Conservation (phyloP, 1,140 invertebrate genomes). For the Periplaneta americana region DNA sequence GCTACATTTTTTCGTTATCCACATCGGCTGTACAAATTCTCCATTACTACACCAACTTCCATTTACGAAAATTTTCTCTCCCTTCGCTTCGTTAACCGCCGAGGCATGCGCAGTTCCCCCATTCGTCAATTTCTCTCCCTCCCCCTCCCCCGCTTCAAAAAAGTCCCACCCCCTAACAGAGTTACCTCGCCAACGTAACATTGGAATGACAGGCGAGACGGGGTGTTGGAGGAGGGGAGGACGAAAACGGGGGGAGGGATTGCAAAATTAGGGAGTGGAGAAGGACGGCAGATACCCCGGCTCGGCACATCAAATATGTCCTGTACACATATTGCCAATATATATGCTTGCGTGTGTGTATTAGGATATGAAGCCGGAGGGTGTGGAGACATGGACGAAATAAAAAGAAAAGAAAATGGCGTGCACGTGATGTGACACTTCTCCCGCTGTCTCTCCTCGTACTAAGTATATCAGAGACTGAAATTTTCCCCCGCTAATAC, state of each 20-base stretch:
- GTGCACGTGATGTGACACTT: not conserved
- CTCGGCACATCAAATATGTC: not conserved
- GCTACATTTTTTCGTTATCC: not conserved
- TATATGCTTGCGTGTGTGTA: too few species aligned
- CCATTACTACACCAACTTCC: not conserved
- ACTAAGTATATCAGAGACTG: not conserved
- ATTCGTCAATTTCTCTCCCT: not conserved
- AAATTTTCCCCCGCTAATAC: too few species aligned
- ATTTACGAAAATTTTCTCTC: not conserved
- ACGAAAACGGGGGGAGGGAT: too few species aligned
- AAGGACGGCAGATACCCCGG: not conserved
- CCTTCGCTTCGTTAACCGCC: not conserved
- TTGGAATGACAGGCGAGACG: not conserved
- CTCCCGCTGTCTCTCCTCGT: not conserved
- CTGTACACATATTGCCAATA: not conserved
- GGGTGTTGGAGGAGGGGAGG: not conserved
- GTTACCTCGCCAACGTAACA: not conserved
- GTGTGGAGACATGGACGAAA: not conserved
- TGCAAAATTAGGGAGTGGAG: not conserved
- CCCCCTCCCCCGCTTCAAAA: not conserved
- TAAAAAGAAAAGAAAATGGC: not conserved
- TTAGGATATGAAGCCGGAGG: too few species aligned
- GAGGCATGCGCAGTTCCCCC: not conserved
- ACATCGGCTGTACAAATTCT: not conserved
- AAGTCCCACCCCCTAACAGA: not conserved